Evolutionary conservation across 1,140 invertebrate genomes (phyloP), one percentile per base, ranked within the genome.

Genomic region (Oncopodura yosiiana): DNA sequence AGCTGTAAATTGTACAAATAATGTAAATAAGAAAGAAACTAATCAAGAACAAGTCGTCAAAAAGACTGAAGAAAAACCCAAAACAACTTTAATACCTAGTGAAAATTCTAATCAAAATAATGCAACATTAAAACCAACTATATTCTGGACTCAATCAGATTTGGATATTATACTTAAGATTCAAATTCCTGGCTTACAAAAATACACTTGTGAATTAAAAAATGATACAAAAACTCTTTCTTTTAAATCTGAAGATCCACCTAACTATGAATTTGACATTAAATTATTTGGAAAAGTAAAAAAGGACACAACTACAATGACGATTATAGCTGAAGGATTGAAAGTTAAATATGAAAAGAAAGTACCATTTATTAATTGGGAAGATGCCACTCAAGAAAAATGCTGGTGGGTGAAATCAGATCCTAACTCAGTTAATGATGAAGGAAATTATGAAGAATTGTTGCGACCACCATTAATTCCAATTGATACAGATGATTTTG

Each of bases 211-310:
- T 34, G 30, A 34, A 34, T 34, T 34, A 34, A n/a, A 9, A 34
- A 45, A 8, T 8, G 11, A 45, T 8, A 19, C 24, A 45, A 26
- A 21, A 45, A 45, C 6, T 5, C 21, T 44, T 19, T 44, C 30
- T n/a, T 53, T 53, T 34, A 27, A 29, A 12, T 34, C 51, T n/a
- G 21, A n/a, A 19, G 29, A 53, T 34, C 42, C 51, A 14, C 27
- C 29, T 8, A 32, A 42, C 24, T 52, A 52, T 42, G 49, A 38
- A 3, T 42, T 52, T 19, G 39, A 41, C 19, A 23, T 53, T 1
- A n/a, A 16, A 11, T 44, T 21, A 18, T 36, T 32, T 5, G 32
- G 24, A 3, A 12, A 16, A 1, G 6, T 44, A 12, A 23, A 44
- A n/a, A n/a, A n/a, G n/a, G n/a, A n/a, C n/a, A n/a, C n/a, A n/a